Evolutionary conservation across 1,140 invertebrate species (phyloP).

Genomic region (Plodia interpunctella): DNA sequence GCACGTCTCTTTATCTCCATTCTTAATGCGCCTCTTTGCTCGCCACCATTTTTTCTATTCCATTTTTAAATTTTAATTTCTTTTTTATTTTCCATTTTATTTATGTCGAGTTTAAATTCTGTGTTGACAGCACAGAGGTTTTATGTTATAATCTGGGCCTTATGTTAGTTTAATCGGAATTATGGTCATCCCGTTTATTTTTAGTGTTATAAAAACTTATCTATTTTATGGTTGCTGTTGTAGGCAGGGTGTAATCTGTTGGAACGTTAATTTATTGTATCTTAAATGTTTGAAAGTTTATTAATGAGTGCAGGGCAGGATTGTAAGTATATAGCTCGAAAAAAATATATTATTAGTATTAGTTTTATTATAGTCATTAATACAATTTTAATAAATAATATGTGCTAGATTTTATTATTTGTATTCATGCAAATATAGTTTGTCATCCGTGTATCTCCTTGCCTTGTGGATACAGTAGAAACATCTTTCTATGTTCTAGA

Average conservation of each 20-base stretch:
- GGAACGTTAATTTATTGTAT: slow-evolving; percentile 31
- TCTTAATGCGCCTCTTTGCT: slow-evolving; percentile 74
- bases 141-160: slow-evolving; percentile 72
- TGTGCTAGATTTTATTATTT: too few species aligned
- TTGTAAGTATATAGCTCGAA: neutral
- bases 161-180: slow-evolving; percentile 50
- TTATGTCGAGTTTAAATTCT: slow-evolving; percentile 62
- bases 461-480: too few species aligned
- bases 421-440: too few species aligned
- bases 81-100: slow-evolving; percentile 51
- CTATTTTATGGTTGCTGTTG: slow-evolving; percentile 42
- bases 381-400: too few species aligned
- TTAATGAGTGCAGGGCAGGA: neutral
- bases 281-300: slow-evolving; percentile 19
- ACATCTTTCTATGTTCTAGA: too few species aligned
- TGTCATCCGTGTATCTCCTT: too few species aligned
- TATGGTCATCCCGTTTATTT: slow-evolving; percentile 38
- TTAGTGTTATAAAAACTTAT: slow-evolving; percentile 31
- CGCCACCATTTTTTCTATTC: slow-evolving; percentile 49
- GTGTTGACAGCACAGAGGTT: slow-evolving; percentile 69
- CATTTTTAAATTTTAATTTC: slow-evolving; percentile 14
- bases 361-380: too few species aligned
- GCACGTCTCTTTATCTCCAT: slow-evolving; percentile 72
- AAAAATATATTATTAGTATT: too few species aligned
- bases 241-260: slow-evolving; percentile 25